These are phyloP conservation scores for Corythornis madagascariensis DNA, from an alignment of 2,113 vertebrate genomes.

Conservation along the genomic window DNA sequence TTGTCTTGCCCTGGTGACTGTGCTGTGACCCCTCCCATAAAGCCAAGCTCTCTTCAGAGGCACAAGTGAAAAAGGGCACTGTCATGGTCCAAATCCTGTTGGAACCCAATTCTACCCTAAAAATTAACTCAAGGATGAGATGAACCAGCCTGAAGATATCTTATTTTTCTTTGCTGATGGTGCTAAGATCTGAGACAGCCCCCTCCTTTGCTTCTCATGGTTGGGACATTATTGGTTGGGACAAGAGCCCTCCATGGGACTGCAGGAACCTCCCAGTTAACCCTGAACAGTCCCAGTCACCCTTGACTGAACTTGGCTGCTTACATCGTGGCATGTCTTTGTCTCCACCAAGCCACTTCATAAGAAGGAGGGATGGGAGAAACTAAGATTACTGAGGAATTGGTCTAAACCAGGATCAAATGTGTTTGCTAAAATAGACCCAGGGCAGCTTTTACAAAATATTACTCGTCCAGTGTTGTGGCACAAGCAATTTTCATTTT, in stretches of 20 bases:
- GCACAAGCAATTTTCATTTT: not conserved
- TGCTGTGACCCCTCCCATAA: not conserved
- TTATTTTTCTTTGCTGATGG: accelerated
- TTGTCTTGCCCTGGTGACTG: not conserved
- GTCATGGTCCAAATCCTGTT: accelerated
- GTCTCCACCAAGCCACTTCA: not conserved
- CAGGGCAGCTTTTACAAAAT: not conserved
- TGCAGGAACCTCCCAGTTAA: not conserved
- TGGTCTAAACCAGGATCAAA: not conserved
- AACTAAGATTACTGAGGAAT: not conserved
- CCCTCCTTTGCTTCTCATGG: not conserved
- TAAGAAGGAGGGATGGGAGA: not conserved
- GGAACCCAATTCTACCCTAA: not conserved
- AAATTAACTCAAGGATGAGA: not conserved
- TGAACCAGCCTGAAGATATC: not conserved
- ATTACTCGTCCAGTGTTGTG: not conserved
- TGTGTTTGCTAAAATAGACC: not conserved
- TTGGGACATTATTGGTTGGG: not conserved
- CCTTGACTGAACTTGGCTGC: not conserved
- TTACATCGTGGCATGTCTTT: accelerated
- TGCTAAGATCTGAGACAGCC: not conserved
- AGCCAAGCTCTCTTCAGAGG: not conserved
- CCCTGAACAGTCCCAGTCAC: not conserved
- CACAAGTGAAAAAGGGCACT: not conserved
- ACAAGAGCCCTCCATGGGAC: not conserved